phyloP scores from a whole-genome alignment of 2,113 vertebrate species.

The Bucco capensis region DNA sequence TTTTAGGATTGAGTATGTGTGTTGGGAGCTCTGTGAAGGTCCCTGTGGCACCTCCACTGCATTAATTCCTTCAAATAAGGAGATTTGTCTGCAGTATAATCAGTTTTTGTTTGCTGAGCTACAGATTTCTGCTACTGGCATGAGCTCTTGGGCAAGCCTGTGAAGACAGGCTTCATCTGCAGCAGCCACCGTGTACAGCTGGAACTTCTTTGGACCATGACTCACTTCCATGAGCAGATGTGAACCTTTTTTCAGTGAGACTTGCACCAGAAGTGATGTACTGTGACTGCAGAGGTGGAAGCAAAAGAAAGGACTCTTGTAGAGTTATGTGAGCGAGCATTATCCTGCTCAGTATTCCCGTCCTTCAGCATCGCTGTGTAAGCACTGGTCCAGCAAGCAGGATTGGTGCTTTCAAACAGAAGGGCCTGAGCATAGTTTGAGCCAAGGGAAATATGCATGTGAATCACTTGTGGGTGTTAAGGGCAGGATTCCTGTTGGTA shows the following conservation, averaged over 20 bases:
- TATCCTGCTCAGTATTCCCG: background rate
- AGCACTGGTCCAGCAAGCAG: background rate
- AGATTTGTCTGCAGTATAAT: background rate
- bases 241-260: background rate
- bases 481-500: background rate
- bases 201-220: rapidly evolving
- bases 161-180: background rate
- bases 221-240: background rate
- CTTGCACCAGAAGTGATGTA: background rate
- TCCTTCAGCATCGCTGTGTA: background rate
- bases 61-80: background rate
- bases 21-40: background rate
- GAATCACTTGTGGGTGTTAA: background rate
- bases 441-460: background rate
- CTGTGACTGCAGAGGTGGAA: background rate
- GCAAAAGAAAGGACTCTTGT: background rate
- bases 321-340: background rate
- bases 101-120: background rate
- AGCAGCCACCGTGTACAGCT: background rate
- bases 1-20: background rate
- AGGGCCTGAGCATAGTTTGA: background rate
- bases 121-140: background rate
- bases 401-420: background rate
- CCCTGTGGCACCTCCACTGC: background rate
- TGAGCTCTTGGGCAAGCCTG: background rate